A percentile compares a stretch with the other conserved stretches of the same genome.
Evolutionary conservation across 2,797 vertebrate species (phyloP).

Genomic region (Varecia variegata): DNA sequence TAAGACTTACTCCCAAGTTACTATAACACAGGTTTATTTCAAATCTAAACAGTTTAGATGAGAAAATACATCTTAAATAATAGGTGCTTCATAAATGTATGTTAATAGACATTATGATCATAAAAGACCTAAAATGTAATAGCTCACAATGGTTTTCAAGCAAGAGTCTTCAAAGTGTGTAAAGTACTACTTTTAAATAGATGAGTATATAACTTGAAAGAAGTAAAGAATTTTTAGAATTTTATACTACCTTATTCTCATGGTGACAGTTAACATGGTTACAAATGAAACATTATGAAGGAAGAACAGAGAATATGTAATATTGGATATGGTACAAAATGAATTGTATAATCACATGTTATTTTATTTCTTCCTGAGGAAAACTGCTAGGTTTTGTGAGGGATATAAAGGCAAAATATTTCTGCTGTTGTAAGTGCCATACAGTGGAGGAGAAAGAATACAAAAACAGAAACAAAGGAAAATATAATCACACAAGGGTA

Average conservation of each 20-base stretch:
- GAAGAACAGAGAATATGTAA: neutral
- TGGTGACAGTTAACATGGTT: neutral
- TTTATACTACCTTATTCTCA: neutral
- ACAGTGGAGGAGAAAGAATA: neutral
- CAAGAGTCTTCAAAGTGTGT: neutral
- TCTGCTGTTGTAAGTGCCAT: neutral
- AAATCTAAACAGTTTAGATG: constrained; percentile 23
- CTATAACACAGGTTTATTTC: neutral
- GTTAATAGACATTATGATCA: neutral
- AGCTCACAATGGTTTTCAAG: neutral
- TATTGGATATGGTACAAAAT: neutral
- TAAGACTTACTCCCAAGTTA: neutral
- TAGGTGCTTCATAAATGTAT: neutral
- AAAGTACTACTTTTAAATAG: neutral
- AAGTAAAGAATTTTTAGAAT: neutral
- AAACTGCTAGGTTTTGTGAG: neutral
- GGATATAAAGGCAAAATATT: neutral
- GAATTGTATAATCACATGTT: neutral
- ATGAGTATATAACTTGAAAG: neutral
- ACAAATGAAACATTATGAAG: neutral
- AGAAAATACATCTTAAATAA: neutral
- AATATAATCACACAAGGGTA: neutral
- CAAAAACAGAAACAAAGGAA: constrained; percentile 10
- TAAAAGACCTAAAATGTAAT: neutral
- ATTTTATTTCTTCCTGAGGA: neutral